Base-by-base conservation (phyloP, 2,888 invertebrate genomes). In the Leptogaster cylindrica region DNA sequence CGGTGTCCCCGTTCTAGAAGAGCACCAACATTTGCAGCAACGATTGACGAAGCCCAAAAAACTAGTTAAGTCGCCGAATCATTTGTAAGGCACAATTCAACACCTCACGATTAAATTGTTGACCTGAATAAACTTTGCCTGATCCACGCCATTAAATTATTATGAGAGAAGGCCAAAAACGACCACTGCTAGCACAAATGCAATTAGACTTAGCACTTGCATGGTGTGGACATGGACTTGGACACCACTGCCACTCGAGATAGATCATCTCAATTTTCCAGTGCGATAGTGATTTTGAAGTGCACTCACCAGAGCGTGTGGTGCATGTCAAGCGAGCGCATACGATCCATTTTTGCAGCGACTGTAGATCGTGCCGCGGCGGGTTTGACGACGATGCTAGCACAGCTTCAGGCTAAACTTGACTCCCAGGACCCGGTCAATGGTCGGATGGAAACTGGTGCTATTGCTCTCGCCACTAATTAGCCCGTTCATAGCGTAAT, bases 201-300 rank as follows among this genome's bases (percentile, higher is more conserved):
- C 64, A 68, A 65, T 68, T 55, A 52, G 55, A 39, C 65, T 64
- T 65, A 68, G 65, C 68, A 64, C 52, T 55, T 52, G 46, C 52
- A 44, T 50, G 61, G 61, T 61, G 61, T 31, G 51, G 67, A 65
- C 52, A 64, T 50, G 46, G 50, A 52, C 55, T 36, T 25, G n/a
- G n/a, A n/a, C n/a, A n/a, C 39, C 25, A 23, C 20, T 27, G 44
- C 51, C 25, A 48, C 27, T 7, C 18, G 10, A 63, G 63, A 66
- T 66, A 63, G 66, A 65, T 68, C 68, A 69, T 66, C 61, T 69
- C 63, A 69, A 69, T 69, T 69, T 69, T 66, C 66, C 61, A 52
- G 46, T 52, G 63, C 51, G 14, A 63, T 69, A 66, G 66, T 55
- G 31, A 55, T 41, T 55, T 48, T 44, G 20, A 67, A 63, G 14